Evolutionary conservation across 2,113 vertebrate species (phyloP), one percentile per base, ranked within the genome.

Genomic region (Lampris megalopsis): DNA sequence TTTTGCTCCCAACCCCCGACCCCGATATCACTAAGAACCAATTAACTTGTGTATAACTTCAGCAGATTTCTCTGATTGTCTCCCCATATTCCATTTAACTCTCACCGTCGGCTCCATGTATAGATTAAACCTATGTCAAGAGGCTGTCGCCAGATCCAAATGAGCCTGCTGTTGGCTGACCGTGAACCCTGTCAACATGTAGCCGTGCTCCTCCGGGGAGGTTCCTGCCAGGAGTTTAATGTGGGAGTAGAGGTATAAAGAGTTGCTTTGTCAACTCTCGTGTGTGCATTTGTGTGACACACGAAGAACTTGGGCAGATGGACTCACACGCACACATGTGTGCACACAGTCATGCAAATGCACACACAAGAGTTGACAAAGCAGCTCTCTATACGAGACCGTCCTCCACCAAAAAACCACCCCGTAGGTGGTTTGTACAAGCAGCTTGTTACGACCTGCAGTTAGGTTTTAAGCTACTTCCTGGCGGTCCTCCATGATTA

Each of bases 71-170:
- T 62, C 45, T 47, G 42, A 24, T 24, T 24, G 24, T 24, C 24
- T 24, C 24, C 24, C 24, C 36, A 45, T 49, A 48, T 58, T 9
- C 3, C 45, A 49, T 71, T 45, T 73, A 61, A 69, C 64, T 83
- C 9, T 58, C 71, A 66, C 38, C 24, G 53, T 4, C 41, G 38
- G 50, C 54, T 57, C 42, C 52, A 9, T 42, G 37, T 45, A 40
- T 62, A 42, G 11, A 74, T 45, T 13, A 3, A 37, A 72, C 45
- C 69, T 49, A 41, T 45, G 40, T 57, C 45, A 64, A 35, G 53
- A 52, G 11, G 52, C 13, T 6, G 36, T 65, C 49, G 38, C 6
- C 42, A 24, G 5, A 57, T 4, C 65, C 36, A 5, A 36, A 37
- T 3, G 42, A 49, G 5, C 7, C 45, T 63, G 37, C 11, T 37